Evolutionary conservation across 1,140 invertebrate genomes (phyloP), one percentile per base, ranked within the genome.

Genomic region (Drosophila kikkawai): DNA sequence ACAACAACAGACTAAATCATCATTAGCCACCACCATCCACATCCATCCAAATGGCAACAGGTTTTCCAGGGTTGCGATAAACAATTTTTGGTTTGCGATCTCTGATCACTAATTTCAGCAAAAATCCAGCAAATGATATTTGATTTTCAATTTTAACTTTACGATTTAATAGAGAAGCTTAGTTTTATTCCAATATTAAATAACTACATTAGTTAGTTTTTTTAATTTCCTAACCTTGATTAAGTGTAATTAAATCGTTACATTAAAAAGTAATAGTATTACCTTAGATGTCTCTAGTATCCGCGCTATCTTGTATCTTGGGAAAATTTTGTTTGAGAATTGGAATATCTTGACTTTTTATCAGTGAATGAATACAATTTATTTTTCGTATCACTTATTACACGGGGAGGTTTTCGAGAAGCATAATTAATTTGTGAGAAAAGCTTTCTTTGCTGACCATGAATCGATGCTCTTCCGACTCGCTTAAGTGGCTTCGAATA

Each of bases 361-460:
- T 39, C 42, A 51, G 39, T 56, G 42, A 68, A 48, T 57, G 29
- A 69, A 73, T 60, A 73, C 4, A 7, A 37, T 15, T 51, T 50
- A 34, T 17, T 50, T 51, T 71, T 71, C 32, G n/a, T 42, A 51
- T 42, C 37, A 59, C 37, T 71, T 45, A 65, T 68, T 82, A 47
- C 58, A 64, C 59, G 56, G 44, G 51, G 37, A 59, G 66, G 51
- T 37, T 58, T 48, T 53, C 29, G n/a, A 26, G 22, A n/a, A 22
- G 13, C 65, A 78, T 64, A 83, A 88, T 86, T 87, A 78, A 75
- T 88, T 80, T 86, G 80, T 80, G 83, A 83, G 84, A 86, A 88
- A 76, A 77, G 82, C 84, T 87, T 87, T 87, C 84, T 86, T 86
- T 57, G 65, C 44, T 76, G 79, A 75, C 82, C 75, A 64, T 69